A percentile compares a stretch with the other conserved stretches of the same genome.
These are phyloP conservation scores for Cheilosia variabilis DNA, from an alignment of 2,888 invertebrate genomes.

Conservation along the genomic window DNA sequence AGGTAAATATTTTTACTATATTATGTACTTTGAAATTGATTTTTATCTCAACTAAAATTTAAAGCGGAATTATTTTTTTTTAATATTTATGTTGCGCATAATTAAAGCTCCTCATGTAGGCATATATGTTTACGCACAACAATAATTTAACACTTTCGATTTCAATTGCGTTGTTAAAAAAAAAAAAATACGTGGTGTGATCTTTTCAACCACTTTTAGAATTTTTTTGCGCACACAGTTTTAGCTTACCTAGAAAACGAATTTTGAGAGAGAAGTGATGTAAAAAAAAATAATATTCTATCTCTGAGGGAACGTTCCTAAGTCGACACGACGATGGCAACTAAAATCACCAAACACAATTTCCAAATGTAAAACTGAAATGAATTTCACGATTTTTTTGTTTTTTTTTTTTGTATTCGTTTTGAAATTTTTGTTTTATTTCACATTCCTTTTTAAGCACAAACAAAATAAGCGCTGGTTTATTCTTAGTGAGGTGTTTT, in stretches of 20 bases:
- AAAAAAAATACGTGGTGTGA: not conserved
- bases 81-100: too few species aligned
- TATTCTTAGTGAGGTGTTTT: conserved; percentile 50
- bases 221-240: not conserved
- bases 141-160: conserved; percentile 40
- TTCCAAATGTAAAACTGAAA: conserved; percentile 52
- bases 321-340: conserved; percentile 67
- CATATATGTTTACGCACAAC: not conserved
- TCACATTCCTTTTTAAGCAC: conserved; percentile 53
- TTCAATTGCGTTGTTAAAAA: conserved; percentile 34
- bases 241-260: conserved; percentile 53
- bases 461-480: conserved; percentile 27
- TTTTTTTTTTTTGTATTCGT: conserved; percentile 19
- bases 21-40: too few species aligned
- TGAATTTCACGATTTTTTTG: conserved; percentile 41
- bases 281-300: conserved; percentile 9
- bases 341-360: conserved; percentile 60
- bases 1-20: too few species aligned
- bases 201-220: not conserved
- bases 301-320: conserved; percentile 41
- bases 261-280: conserved; percentile 17
- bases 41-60: too few species aligned
- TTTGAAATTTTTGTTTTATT: conserved; percentile 29
- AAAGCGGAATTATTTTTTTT: too few species aligned
- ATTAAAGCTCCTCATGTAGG: not conserved